Base-by-base conservation (phyloP, 2,888 invertebrate genomes). In the Heliconius aoede region DNA sequence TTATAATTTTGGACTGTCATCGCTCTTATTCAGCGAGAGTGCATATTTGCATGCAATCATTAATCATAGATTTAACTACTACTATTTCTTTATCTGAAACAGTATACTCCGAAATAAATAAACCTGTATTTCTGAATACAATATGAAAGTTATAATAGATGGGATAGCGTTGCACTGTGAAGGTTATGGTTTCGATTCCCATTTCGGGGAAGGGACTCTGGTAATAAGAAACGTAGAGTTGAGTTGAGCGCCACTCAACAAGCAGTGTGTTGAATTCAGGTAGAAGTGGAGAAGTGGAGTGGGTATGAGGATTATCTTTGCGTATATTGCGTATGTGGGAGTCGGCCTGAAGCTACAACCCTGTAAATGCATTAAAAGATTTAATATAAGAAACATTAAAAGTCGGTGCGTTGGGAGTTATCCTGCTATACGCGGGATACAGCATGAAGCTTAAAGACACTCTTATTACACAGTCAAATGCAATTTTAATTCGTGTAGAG, bases 401-500 rank as follows among this genome's bases (percentile, higher is more conserved):
- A 11, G 36, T 11, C 2, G 36, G 0, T 36, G 36, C 36, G 36
- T 36, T 36, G 36, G 36, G 1, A 40, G 13, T 40, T n/a, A n/a
- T 3, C 55, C n/a, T n/a, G n/a, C n/a, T 55, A n/a, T 55, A 21
- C 9, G 55, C n/a, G n/a, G 3, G 1, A 55, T n/a, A 55, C 9
- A 55, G 55, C 55, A n/a, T 55, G n/a, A 55, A 21, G 9, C n/a
- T 55, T n/a, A 55, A 5, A 2, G 9, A n/a, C n/a, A 7, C 0
- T n/a, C n/a, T 55, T n/a, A n/a, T n/a, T 55, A 62, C 18, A 64
- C 21, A 68, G 18, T 36, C 62, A 73, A 55, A 60, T 71, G 28
- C 32, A 74, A 72, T 72, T 28, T 64, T 40, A 55, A 58, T 67
- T 60, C 51, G 26, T 51, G 74, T 32, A 73, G 55, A 73, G 74